Conservation (phyloP, 2,888 invertebrate species). For the Aphelenchoides bicaudatus region DNA sequence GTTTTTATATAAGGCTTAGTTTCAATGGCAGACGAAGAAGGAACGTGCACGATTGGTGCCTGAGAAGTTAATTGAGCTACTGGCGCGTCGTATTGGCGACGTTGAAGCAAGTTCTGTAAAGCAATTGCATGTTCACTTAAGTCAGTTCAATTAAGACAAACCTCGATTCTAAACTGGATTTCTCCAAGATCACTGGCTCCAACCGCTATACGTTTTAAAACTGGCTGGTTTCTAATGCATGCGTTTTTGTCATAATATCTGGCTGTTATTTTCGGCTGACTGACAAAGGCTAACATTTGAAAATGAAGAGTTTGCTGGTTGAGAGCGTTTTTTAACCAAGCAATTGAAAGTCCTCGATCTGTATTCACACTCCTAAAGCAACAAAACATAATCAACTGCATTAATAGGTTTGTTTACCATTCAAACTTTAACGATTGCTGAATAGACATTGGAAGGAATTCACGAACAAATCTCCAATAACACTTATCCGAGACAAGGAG, state of each 20-base stretch:
- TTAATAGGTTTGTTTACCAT: slow-evolving; percentile 28
- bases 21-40: slow-evolving; percentile 15
- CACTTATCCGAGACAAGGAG: slow-evolving; percentile 37
- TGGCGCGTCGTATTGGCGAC: slow-evolving; percentile 2
- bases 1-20: not conserved
- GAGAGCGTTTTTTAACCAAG: slow-evolving; percentile 52
- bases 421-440: slow-evolving; percentile 36
- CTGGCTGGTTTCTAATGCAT: slow-evolving; percentile 31
- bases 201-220: slow-evolving; percentile 29
- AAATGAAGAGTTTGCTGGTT: slow-evolving; percentile 49
- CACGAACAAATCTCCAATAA: slow-evolving; percentile 48
- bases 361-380: no score
- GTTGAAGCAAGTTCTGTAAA: no score
- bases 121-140: not conserved
- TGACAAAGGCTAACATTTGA: slow-evolving; percentile 41
- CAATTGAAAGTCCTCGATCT: slow-evolving; percentile 43
- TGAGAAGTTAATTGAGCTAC: slow-evolving; percentile 5
- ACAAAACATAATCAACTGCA: no score
- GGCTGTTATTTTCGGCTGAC: slow-evolving; percentile 23
- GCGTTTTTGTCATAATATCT: slow-evolving; percentile 43
- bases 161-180: slow-evolving; percentile 28
- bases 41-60: slow-evolving; percentile 14
- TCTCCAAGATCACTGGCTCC: slow-evolving; percentile 16
- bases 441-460: slow-evolving; percentile 46
- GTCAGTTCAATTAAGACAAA: slow-evolving; percentile 1